phyloP scores from a whole-genome alignment of 1,140 invertebrate species.

The Drosophila littoralis region DNA sequence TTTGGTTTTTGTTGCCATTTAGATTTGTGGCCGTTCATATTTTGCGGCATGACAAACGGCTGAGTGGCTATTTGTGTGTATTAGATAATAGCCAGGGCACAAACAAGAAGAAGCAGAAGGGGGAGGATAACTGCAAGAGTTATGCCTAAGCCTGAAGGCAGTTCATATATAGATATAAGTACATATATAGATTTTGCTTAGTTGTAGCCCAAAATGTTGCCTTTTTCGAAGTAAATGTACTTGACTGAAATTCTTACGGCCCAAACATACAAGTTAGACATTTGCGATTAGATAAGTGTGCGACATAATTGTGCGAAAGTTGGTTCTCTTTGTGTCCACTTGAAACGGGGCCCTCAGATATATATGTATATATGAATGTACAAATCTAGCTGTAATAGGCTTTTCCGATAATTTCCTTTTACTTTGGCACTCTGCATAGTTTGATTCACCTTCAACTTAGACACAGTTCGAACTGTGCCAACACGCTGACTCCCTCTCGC shows the following conservation, averaged over 20 bases:
- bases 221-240: no score
- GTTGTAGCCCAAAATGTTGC: no score
- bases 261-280: background rate
- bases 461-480: background rate
- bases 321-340: conserved; percentile 6
- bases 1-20: conserved; percentile 36
- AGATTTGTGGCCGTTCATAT: conserved; percentile 54
- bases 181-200: no score
- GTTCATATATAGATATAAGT: no score
- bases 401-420: conserved; percentile 2
- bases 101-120: background rate
- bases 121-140: no score
- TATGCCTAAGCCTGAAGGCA: no score
- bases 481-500: background rate
- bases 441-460: conserved; percentile 6
- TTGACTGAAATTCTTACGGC: no score
- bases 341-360: background rate
- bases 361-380: no score
- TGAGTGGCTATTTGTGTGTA: background rate
- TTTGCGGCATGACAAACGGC: conserved; percentile 20
- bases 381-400: no score
- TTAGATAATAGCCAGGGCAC: conserved; percentile 10
- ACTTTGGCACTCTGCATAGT: background rate
- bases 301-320: background rate
- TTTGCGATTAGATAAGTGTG: conserved; percentile 25